Percentiles rank a stretch among this genome's conserved stretches.
These are phyloP conservation scores for Menura novaehollandiae DNA, from an alignment of 2,113 vertebrate genomes.

Conservation along the genomic window DNA sequence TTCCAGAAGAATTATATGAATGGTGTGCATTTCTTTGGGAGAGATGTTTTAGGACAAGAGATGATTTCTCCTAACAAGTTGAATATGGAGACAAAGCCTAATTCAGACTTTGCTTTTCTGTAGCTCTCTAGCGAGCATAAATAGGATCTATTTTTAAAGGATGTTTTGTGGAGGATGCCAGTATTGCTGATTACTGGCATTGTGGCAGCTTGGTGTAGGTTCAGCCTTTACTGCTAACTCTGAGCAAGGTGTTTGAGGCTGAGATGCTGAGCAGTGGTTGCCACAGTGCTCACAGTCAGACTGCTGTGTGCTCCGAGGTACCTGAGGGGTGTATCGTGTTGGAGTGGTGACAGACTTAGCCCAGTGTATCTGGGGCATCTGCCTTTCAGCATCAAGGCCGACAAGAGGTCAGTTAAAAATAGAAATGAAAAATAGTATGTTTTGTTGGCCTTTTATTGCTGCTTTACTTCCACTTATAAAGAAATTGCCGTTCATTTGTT, in stretches of 20 bases:
- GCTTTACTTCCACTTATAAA: neutral
- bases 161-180: neutral
- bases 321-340: rapidly evolving
- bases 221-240: neutral
- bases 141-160: neutral
- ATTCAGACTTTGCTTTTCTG: neutral
- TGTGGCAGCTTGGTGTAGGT: neutral
- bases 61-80: neutral
- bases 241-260: neutral
- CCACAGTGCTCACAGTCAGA: neutral
- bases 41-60: neutral
- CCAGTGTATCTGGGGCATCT: neutral
- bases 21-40: neutral
- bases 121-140: neutral
- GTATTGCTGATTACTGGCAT: neutral
- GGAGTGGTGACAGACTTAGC: neutral
- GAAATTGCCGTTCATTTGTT: neutral
- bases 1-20: neutral
- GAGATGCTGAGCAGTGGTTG: neutral
- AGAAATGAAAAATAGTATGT: neutral
- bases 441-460: neutral
- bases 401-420: neutral
- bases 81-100: neutral
- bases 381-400: neutral
- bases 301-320: neutral